phyloP scores from a whole-genome alignment of 2,113 vertebrate genomes.

The Dasypus novemcinctus region DNA sequence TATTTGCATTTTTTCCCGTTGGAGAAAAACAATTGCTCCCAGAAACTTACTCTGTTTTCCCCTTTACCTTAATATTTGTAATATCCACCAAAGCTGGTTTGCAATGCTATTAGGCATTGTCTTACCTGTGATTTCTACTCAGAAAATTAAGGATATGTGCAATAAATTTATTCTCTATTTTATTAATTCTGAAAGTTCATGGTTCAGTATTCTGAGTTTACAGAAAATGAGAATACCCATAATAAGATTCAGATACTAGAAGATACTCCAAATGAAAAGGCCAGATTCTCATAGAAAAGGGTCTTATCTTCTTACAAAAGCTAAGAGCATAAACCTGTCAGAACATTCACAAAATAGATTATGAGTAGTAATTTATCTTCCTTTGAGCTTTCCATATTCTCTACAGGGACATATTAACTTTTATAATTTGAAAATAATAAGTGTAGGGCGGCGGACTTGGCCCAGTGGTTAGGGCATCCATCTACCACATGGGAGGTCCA shows the following conservation, averaged over 20 bases:
- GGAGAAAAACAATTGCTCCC: background rate
- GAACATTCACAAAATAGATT: constrained; percentile 18
- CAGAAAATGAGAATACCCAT: background rate
- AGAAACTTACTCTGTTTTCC: background rate
- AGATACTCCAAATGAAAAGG: constrained; percentile 4
- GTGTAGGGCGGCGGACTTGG: too few relatives aligned
- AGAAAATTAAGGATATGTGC: background rate
- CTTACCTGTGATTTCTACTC: background rate
- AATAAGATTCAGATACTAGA: background rate
- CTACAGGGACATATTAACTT: background rate
- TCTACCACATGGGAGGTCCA: too few relatives aligned
- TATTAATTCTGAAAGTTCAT: constrained; percentile 9
- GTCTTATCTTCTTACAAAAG: constrained; percentile 10
- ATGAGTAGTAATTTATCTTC: constrained; percentile 17
- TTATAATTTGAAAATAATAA: constrained; percentile 29
- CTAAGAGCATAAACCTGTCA: constrained; percentile 14
- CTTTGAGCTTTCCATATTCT: constrained; percentile 25
- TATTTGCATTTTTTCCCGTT: background rate
- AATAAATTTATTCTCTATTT: background rate
- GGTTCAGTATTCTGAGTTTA: background rate
- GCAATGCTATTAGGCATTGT: background rate
- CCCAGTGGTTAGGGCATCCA: too few relatives aligned
- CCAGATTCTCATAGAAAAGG: background rate
- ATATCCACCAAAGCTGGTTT: background rate
- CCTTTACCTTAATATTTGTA: background rate